Conservation (phyloP, 2,113 vertebrate genomes). For the Otus sunia region DNA sequence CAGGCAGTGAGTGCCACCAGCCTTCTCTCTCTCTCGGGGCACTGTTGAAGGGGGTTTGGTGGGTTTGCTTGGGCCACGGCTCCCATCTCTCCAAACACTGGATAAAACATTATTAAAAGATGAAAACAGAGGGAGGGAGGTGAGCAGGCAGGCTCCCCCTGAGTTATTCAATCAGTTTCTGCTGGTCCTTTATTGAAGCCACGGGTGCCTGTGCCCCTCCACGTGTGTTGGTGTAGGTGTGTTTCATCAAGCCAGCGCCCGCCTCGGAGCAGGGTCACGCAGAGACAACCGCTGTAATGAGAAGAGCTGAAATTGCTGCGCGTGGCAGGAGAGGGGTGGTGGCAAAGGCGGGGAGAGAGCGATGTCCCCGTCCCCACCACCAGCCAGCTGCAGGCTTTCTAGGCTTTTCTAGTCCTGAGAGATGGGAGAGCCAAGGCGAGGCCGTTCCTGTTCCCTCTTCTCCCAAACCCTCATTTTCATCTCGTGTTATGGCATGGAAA, state of each 20-base stretch:
- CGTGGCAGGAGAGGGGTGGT: neutral
- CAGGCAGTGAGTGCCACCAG: neutral
- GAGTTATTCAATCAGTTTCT: neutral
- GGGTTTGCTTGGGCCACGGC: neutral
- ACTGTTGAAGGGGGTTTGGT: neutral
- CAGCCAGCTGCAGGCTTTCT: neutral
- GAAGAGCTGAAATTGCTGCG: neutral
- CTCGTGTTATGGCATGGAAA: neutral
- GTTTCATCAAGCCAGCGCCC: neutral
- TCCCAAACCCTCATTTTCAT: neutral
- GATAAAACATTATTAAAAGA: neutral
- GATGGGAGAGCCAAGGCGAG: neutral
- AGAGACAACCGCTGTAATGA: rapidly evolving
- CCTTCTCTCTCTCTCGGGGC: neutral
- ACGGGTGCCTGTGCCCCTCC: neutral
- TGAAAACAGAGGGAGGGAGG: neutral
- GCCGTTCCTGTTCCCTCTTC: neutral
- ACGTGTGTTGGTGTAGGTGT: neutral
- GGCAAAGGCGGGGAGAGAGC: neutral
- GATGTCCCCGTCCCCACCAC: rapidly evolving
- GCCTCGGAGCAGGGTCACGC: rapidly evolving
- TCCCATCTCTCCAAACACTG: neutral
- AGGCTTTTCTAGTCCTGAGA: rapidly evolving
- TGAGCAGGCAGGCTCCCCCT: neutral
- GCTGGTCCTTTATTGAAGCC: neutral